Percentiles rank a stretch among this genome's conserved stretches.
Conservation (phyloP, 2,113 vertebrate genomes). For the Charadrius vociferus region DNA sequence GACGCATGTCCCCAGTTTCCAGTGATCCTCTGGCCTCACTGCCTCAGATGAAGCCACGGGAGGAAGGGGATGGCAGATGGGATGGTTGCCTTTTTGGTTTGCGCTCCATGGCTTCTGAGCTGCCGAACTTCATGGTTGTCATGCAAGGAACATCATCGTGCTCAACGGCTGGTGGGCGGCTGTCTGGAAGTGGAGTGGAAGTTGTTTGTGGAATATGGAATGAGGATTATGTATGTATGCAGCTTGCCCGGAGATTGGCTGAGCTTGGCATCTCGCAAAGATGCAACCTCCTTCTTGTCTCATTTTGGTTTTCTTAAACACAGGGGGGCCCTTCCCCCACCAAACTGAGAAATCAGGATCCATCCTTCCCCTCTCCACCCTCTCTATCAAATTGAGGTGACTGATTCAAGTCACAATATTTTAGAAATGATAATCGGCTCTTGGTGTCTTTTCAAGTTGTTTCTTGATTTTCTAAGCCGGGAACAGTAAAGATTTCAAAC, state of each 20-base stretch:
- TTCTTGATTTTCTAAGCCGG: not conserved
- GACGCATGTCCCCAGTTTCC: not conserved
- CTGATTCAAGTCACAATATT: slow-evolving; percentile 1
- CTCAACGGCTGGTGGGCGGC: not conserved
- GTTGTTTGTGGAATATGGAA: slow-evolving; percentile 14
- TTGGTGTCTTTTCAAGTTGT: not conserved
- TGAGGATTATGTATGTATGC: not conserved
- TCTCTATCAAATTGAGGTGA: not conserved
- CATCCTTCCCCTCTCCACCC: not conserved
- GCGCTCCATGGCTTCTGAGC: not conserved
- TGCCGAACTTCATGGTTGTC: not conserved
- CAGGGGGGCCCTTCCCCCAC: not conserved
- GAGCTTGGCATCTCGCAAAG: not conserved
- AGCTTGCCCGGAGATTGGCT: not conserved
- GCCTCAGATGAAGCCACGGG: accelerated
- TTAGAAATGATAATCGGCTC: not conserved
- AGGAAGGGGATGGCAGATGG: not conserved
- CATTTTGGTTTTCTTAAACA: not conserved
- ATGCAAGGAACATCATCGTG: not conserved
- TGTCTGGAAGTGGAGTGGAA: not conserved
- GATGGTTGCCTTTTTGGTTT: not conserved
- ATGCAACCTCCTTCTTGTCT: not conserved
- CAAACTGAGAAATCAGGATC: not conserved
- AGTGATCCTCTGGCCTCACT: not conserved
- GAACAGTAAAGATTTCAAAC: not conserved